Evolutionary conservation across 35 echinoderm and acorn worm genomes (phyloP).

Genomic region (Ophioderma brevispina): DNA sequence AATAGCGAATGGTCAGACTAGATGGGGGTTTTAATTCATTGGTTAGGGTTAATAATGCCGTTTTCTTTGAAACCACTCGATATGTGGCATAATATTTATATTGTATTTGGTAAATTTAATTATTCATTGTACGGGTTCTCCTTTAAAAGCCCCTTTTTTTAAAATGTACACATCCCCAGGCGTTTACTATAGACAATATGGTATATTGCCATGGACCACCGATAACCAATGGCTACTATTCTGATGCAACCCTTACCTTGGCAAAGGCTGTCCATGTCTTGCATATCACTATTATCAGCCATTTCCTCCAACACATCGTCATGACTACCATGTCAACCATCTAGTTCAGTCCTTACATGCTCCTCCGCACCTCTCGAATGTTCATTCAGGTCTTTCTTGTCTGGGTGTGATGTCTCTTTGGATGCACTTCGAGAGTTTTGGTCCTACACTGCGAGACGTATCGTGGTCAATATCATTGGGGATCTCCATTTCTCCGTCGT

Average conservation of each 20-base stretch:
- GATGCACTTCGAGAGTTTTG: background rate
- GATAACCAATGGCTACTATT: too few species aligned
- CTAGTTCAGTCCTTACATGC: background rate
- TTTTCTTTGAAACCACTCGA: too few species aligned
- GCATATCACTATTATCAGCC: background rate
- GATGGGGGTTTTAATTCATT: too few species aligned
- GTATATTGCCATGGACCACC: too few species aligned
- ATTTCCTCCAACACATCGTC: background rate
- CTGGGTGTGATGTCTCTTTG: background rate
- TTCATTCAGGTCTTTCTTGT: background rate
- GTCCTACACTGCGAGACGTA: background rate
- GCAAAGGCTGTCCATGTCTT: background rate
- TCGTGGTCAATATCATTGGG: background rate
- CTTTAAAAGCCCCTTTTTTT: too few species aligned
- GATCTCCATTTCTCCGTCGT: background rate
- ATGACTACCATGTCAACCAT: constrained; percentile 3
- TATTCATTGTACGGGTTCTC: too few species aligned
- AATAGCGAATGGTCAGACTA: too few species aligned
- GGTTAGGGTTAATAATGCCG: too few species aligned
- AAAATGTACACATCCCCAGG: too few species aligned
- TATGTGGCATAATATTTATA: too few species aligned
- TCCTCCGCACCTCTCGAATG: background rate
- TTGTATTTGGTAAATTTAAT: too few species aligned
- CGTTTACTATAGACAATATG: too few species aligned
- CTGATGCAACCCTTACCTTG: constrained; percentile 1